Conservation (phyloP, 2,113 vertebrate genomes). For the Varanus komodoensis region DNA sequence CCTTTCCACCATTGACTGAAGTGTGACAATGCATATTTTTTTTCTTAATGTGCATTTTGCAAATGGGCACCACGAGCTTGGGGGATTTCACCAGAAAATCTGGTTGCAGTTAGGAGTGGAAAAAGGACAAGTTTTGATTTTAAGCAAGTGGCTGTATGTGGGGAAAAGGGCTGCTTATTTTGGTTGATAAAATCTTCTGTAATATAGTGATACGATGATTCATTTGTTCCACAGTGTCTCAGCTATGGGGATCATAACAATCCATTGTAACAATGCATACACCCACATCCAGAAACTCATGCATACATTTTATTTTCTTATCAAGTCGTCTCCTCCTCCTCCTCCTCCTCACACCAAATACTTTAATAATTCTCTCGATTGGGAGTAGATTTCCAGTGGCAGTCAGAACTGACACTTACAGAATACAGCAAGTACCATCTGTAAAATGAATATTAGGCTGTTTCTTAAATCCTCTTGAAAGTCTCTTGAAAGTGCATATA, state of each 20-base stretch:
- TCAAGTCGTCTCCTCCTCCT: too few species aligned
- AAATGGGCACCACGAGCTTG: too few species aligned
- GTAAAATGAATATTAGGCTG: neutral
- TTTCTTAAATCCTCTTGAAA: neutral
- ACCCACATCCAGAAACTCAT: too few species aligned
- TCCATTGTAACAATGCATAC: neutral
- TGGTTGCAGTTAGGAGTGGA: too few species aligned
- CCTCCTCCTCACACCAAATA: too few species aligned
- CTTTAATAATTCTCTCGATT: neutral
- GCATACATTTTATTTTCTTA: neutral
- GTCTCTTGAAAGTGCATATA: neutral
- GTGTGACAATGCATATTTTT: too few species aligned
- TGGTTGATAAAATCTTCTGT: neutral
- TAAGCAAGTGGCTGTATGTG: neutral
- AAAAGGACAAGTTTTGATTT: too few species aligned
- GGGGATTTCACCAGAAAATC: too few species aligned
- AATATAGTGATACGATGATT: neutral
- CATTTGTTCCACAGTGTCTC: neutral
- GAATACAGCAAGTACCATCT: neutral
- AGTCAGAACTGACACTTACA: neutral
- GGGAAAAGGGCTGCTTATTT: neutral
- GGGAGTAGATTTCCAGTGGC: neutral
- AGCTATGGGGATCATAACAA: neutral
- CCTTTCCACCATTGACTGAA: too few species aligned
- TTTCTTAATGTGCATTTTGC: too few species aligned